Percentiles rank a stretch among this genome's conserved stretches.
phyloP scores from a whole-genome alignment of 2,888 invertebrate genomes.

The Amblyjoppa proteus region DNA sequence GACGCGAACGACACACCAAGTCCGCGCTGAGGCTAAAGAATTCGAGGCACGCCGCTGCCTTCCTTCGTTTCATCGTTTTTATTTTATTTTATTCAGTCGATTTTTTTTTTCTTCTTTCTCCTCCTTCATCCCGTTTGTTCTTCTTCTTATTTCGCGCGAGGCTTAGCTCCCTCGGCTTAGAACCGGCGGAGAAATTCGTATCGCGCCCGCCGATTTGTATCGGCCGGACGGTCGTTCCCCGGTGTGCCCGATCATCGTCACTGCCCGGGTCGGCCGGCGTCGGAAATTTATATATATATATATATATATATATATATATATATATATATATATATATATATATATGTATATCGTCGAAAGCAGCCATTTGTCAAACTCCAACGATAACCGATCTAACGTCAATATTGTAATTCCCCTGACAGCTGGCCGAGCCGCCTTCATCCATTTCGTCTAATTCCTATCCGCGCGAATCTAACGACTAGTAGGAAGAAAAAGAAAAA shows the following conservation, averaged over 20 bases:
- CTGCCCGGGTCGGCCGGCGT: not conserved
- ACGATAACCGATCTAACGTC: constrained; percentile 38
- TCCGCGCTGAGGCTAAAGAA: constrained; percentile 40
- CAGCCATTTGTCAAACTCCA: constrained; percentile 49
- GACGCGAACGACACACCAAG: constrained; percentile 15
- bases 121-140: constrained; percentile 30
- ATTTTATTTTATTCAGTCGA: constrained; percentile 45
- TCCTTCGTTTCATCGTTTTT: constrained; percentile 32
- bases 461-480: constrained; percentile 9
- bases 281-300: not conserved
- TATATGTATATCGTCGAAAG: constrained; percentile 13
- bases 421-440: not conserved
- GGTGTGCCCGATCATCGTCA: constrained; percentile 50
- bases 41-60: constrained; percentile 40
- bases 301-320: not conserved
- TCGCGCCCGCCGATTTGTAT: constrained; percentile 37
- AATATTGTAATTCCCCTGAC: constrained; percentile 47
- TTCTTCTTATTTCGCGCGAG: constrained; percentile 11
- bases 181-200: constrained; percentile 20
- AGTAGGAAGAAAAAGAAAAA: not conserved
- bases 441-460: constrained; percentile 4
- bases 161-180: not conserved
- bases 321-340: not conserved
- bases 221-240: constrained; percentile 17
- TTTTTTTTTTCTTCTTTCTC: constrained; percentile 59